These are phyloP conservation scores for Chitala chitala DNA, from an alignment of 2,113 vertebrate species.

Conservation along the genomic window DNA sequence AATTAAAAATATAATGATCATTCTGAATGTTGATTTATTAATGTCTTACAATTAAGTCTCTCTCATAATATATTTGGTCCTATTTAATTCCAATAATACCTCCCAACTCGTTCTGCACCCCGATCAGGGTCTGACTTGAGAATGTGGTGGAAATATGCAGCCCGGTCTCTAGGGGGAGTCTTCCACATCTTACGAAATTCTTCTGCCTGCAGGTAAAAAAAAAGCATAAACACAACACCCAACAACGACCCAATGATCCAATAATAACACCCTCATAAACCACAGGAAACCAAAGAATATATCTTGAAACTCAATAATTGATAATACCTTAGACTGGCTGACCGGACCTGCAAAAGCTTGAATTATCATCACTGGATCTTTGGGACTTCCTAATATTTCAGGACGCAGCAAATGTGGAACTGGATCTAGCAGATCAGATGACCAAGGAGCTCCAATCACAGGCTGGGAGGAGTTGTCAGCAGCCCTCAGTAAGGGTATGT, in stretches of 20 bases:
- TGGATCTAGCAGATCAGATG: conserved; percentile 70
- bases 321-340: conserved; percentile 81
- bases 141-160: conserved; percentile 71
- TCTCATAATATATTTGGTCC: not conserved
- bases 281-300: too few species aligned
- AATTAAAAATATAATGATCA: too few species aligned
- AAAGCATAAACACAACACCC: not conserved
- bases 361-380: conserved; percentile 77
- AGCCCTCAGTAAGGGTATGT: conserved; percentile 84
- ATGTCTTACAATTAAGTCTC: not conserved
- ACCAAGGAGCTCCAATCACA: conserved; percentile 82
- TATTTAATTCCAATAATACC: conserved; percentile 37
- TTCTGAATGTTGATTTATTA: too few species aligned
- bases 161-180: conserved; percentile 81
- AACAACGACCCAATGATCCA: not conserved
- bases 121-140: conserved; percentile 89
- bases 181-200: conserved; percentile 89
- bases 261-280: too few species aligned
- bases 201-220: conserved; percentile 68
- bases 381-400: conserved; percentile 64
- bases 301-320: conserved; percentile 13
- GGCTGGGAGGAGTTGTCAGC: conserved; percentile 84
- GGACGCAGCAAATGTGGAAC: conserved; percentile 40
- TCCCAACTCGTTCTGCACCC: conserved; percentile 84
- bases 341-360: conserved; percentile 87